Evolutionary conservation across 2,797 vertebrate genomes (phyloP).

Genomic region (Phrynocephalus vlangalii): DNA sequence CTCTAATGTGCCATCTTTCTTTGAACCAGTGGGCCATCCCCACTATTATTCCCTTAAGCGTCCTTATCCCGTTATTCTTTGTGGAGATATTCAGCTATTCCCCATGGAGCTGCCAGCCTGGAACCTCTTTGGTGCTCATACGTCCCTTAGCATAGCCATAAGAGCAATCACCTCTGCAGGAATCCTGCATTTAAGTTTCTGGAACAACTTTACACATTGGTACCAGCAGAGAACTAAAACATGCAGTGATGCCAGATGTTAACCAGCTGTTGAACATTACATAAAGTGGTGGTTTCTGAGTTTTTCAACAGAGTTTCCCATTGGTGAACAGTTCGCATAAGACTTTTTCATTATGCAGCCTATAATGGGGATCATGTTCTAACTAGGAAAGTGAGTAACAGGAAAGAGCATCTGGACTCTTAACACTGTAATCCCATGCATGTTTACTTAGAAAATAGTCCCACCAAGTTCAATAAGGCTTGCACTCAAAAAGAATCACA

Average conservation of each 20-base stretch:
- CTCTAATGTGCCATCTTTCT: not conserved
- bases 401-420: not conserved
- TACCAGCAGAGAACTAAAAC: conserved; percentile 8
- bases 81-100: not conserved
- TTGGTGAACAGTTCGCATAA: not conserved
- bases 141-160: conserved; percentile 3
- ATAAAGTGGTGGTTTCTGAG: not conserved
- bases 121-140: not conserved
- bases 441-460: not conserved
- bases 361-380: not conserved
- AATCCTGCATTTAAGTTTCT: conserved; percentile 1
- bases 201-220: not conserved
- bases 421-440: not conserved
- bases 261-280: conserved; percentile 6
- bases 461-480: not conserved
- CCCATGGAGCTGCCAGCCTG: not conserved
- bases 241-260: conserved; percentile 3
- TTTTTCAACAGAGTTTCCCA: not conserved
- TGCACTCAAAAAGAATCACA: not conserved
- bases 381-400: not conserved
- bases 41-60: not conserved
- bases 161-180: not conserved
- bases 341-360: not conserved
- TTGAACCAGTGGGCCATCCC: not conserved
- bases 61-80: not conserved